Evolutionary conservation across 2,797 vertebrate genomes (phyloP).

Genomic region (Sandelia bainsii): DNA sequence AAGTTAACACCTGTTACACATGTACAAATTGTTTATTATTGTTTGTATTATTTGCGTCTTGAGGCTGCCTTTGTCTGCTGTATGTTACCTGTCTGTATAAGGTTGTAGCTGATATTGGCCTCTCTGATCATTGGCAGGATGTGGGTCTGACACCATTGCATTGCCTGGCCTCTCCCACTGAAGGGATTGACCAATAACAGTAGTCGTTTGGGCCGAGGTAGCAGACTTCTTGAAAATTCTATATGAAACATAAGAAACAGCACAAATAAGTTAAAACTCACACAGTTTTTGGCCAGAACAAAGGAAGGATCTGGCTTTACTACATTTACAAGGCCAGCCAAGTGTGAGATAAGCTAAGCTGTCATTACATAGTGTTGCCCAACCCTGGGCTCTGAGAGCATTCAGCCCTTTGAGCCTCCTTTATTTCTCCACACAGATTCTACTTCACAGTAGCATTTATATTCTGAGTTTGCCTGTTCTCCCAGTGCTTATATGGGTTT

Average conservation of each 20-base stretch:
- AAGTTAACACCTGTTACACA: background rate
- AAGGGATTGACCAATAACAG: constrained; percentile 93
- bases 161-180: constrained; percentile 91
- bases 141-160: constrained; percentile 92
- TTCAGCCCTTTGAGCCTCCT: constrained; percentile 33
- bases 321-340: constrained; percentile 28
- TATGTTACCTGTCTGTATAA: constrained; percentile 91
- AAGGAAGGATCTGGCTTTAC: constrained; percentile 32
- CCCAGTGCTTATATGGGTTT: background rate
- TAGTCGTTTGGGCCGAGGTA: constrained; percentile 89
- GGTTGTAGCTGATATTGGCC: constrained; percentile 94
- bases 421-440: constrained; percentile 40
- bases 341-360: constrained; percentile 31
- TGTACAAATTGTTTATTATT: too few species aligned
- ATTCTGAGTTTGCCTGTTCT: background rate
- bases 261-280: constrained; percentile 11
- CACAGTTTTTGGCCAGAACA: constrained; percentile 19
- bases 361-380: constrained; percentile 38
- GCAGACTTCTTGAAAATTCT: constrained; percentile 89
- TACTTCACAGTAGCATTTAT: constrained; percentile 16
- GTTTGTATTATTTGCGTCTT: background rate
- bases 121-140: constrained; percentile 94
- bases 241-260: constrained; percentile 13
- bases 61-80: background rate
- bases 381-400: constrained; percentile 48